Evolutionary conservation across 2,797 vertebrate genomes (phyloP), one percentile per base, ranked within the genome.

Genomic region (Leptatherina wallacei): DNA sequence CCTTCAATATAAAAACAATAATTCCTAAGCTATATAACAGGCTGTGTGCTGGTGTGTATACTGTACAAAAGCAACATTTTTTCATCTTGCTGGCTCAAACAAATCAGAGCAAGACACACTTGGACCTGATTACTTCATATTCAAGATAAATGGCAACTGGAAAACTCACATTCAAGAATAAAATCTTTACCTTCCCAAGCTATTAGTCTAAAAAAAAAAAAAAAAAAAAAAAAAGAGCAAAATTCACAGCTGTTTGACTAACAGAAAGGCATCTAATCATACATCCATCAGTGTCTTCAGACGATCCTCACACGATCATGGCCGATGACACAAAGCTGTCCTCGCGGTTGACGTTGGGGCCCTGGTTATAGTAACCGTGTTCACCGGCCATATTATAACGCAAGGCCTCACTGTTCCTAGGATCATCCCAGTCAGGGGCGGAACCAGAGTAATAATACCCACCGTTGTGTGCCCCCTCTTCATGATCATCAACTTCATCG

Each of bases 321-420:
- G 91, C 86, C 2, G 90, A 1, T 0, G 95, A 95, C 70, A 95
- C 60, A 58, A 95, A 95, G 84, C 94, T 95, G 20, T 93, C 94
- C 24, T 79, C 94, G 0, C 90, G 92, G 71, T 79, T 64, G 60
- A 92, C 61, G 13, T 60, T 65, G 62, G 80, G 32, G 56, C 44
- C 74, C 36, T 20, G 82, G 12, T 64, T 47, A 40, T 82, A 44
- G 7, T 83, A 75, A 13, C 82, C 74, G 38, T 59, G 55, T 27
- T 88, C 83, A 16, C 38, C 40, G 36, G 69, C 47, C 44, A 78
- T 51, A 57, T 95, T 92, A 16, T 92, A 86, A 51, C 88, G 89
- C 0, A 42, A 91, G 38, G 71, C 79, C 32, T 91, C 90, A 2
- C 59, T 61, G 62, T 87, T 77, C 6, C 57, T 58, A 0, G 90